A percentile compares a stretch with the other conserved stretches of the same genome.
Evolutionary conservation across 2,113 vertebrate genomes (phyloP).

Genomic region (Pachypanchax playfairii): DNA sequence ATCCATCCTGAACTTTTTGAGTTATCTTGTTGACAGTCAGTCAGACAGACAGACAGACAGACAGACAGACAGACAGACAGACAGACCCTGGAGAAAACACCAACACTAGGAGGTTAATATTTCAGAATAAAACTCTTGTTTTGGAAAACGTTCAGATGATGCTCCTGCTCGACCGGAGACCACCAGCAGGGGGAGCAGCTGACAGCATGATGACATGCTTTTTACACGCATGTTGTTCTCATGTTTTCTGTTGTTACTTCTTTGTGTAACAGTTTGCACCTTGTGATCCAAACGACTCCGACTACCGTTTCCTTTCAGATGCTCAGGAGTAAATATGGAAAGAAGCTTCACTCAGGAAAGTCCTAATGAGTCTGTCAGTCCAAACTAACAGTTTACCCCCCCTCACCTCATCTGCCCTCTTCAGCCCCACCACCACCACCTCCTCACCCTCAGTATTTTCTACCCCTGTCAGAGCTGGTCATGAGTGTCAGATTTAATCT

Average conservation of each 20-base stretch:
- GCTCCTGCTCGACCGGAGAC: background rate
- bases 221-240: conserved; percentile 8
- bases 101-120: too few relatives aligned
- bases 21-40: too few relatives aligned
- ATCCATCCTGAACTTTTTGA: too few relatives aligned
- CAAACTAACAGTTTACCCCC: conserved; percentile 45
- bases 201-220: conserved; percentile 4
- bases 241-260: conserved; percentile 16
- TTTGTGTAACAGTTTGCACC: background rate
- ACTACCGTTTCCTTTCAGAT: background rate
- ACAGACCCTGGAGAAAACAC: too few relatives aligned
- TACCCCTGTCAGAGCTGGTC: conserved; percentile 72
- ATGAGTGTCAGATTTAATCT: conserved; percentile 79
- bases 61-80: too few relatives aligned
- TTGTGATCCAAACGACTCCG: too few relatives aligned
- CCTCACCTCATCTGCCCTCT: background rate
- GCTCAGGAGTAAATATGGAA: conserved; percentile 77
- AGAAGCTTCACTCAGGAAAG: conserved; percentile 74
- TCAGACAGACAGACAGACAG: too few relatives aligned
- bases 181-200: conserved; percentile 69
- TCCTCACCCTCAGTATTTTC: conserved; percentile 33
- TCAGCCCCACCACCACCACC: background rate
- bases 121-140: too few relatives aligned
- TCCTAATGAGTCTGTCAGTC: conserved; percentile 77
- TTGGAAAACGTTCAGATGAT: background rate